Base-by-base conservation (phyloP, 2,113 vertebrate genomes). In the Psettodes erumei region DNA sequence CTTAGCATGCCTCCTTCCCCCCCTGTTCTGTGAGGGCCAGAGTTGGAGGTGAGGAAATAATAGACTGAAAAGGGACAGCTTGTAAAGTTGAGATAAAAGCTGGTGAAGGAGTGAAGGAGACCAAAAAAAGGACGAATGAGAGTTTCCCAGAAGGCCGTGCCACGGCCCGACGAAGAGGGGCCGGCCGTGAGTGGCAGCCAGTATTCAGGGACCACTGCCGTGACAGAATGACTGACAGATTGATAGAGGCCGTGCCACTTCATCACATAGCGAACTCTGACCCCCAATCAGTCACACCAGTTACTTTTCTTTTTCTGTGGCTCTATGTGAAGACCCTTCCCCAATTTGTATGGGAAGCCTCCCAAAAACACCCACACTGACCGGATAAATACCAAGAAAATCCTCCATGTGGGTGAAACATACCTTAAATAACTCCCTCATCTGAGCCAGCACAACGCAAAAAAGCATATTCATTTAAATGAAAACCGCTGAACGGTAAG, bases 61-160 rank as follows among this genome's bases (percentile, higher is more conserved):
- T 88, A 74, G 89, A 86, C 89, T 90, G 92, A 92, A 93, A 91
- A 89, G 90, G 88, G 86, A 82, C 79, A 87, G 90, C 86, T 93
- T 93, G 91, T 91, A 93, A 93, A 90, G 89, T 87, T 83, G 82
- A 90, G 88, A 93, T 91, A 90, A 93, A 94, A 91, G 87, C 84
- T 54, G 75, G 60, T 60, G 79, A 84, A 81, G 71, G 71, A 87
- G 79, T 2, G 61, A 82, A 70, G 66, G 81, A 71, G 84, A 71
- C 58, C 51, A 15, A 68, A 76, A 77, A 84, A 56, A 84, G 54
- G 23, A 40, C 45, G 83, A 88, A 84, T 61, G 75, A 90, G 47
- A 77, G 61, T 85, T 90, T 92, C 88, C 86, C 91, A 89, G 87
- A 86, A n/a, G 86, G 89, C 83, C 55, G 84, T 86, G 73, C 84